Evolutionary conservation across 2,113 vertebrate genomes (phyloP).

Genomic region (Notarius lentiginosus): DNA sequence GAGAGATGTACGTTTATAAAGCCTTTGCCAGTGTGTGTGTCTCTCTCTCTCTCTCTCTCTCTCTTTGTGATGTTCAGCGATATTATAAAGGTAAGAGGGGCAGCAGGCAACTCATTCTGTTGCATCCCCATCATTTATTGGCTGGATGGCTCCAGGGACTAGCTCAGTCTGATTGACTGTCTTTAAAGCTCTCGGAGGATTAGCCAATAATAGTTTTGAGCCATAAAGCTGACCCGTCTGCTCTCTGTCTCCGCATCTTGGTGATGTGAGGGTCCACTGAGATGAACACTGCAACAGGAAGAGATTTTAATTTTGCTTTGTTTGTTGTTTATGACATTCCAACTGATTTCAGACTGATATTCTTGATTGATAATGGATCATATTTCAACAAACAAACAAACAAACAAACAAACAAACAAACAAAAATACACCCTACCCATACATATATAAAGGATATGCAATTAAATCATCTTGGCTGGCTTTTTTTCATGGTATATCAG

Average conservation of each 20-base stretch:
- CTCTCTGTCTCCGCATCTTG: not conserved
- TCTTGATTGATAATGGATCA: not conserved
- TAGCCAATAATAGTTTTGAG: conserved; percentile 50
- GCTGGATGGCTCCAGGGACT: conserved; percentile 59
- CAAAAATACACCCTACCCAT: not conserved
- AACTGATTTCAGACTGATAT: not conserved
- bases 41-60: not conserved
- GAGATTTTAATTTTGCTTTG: not conserved
- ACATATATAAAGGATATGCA: not conserved
- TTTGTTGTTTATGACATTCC: not conserved
- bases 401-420: not conserved
- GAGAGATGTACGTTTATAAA: conserved; percentile 31
- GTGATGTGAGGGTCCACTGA: conserved; percentile 24
- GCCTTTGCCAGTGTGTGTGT: conserved; percentile 6
- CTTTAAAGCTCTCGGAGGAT: conserved; percentile 58
- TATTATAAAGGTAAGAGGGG: conserved; percentile 46
- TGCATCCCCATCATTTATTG: conserved; percentile 69
- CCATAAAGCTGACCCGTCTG: conserved; percentile 40
- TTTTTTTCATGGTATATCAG: no score
- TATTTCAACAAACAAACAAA: not conserved
- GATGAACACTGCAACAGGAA: not conserved
- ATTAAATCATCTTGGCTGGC: no score
- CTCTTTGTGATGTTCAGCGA: conserved; percentile 16
- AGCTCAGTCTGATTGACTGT: conserved; percentile 58
- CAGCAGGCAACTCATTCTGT: conserved; percentile 51